phyloP scores from a whole-genome alignment of 2,888 invertebrate genomes.

The Tipula unca region DNA sequence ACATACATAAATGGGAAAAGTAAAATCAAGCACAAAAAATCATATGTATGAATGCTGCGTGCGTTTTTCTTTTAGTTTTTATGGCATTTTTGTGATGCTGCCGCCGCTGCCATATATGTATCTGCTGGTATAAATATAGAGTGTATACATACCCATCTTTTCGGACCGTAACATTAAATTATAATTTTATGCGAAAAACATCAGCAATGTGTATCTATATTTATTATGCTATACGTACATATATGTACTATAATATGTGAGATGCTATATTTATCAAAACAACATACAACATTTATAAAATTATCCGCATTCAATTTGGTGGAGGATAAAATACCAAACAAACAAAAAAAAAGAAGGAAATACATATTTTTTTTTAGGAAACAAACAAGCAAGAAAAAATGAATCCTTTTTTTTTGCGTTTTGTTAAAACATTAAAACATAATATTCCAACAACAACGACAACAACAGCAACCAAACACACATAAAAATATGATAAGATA shows the following conservation, averaged over 20 bases:
- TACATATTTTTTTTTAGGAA: background rate
- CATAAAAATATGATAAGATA: background rate
- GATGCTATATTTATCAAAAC: background rate
- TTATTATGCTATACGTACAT: background rate
- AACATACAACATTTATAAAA: background rate
- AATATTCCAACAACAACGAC: background rate
- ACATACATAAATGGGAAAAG: background rate
- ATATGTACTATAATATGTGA: too few species aligned
- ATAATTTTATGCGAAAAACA: background rate
- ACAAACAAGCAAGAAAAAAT: background rate
- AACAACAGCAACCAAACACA: background rate
- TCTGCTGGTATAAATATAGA: background rate
- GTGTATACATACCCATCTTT: background rate
- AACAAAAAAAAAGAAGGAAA: background rate
- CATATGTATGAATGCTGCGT: background rate
- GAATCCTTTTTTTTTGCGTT: background rate
- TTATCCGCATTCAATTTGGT: background rate
- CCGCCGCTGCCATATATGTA: background rate
- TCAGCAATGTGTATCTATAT: background rate
- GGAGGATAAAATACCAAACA: background rate
- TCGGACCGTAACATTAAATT: conserved; percentile 1
- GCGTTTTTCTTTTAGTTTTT: background rate
- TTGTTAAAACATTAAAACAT: background rate
- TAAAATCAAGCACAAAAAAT: background rate
- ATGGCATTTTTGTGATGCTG: too few species aligned